A percentile compares a stretch with the other conserved stretches of the same genome.
Conservation (phyloP, 2,888 invertebrate genomes). For the Dorcus hopei region DNA sequence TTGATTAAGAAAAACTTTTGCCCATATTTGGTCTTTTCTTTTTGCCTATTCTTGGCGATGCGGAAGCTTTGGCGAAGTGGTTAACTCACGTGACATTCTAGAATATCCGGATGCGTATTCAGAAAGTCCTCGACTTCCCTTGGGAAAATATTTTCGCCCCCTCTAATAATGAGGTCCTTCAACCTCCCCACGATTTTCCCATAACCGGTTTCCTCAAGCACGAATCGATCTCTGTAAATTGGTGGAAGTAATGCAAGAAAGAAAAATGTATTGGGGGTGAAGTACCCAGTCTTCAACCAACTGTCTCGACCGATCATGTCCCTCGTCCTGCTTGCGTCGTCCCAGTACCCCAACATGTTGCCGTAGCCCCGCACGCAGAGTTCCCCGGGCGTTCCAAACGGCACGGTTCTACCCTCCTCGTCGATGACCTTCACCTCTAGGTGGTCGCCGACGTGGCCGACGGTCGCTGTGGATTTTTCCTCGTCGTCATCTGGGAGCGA, state of each 20-base stretch:
- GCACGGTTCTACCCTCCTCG: constrained; percentile 60
- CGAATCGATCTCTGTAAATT: constrained; percentile 62
- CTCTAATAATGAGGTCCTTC: constrained; percentile 77
- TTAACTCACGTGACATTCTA: constrained; percentile 58
- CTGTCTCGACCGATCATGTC: constrained; percentile 64
- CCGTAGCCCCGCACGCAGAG: constrained; percentile 70
- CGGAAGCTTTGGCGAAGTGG: no score
- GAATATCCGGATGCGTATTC: constrained; percentile 67
- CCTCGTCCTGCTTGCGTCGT: constrained; percentile 70
- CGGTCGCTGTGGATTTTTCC: constrained; percentile 50
- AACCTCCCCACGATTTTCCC: constrained; percentile 67
- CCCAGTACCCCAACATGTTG: constrained; percentile 81
- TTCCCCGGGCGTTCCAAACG: constrained; percentile 71
- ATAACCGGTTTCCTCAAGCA: constrained; percentile 66
- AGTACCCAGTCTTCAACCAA: constrained; percentile 79
- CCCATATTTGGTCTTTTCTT: no score
- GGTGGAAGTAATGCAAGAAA: neutral
- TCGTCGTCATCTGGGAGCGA: constrained; percentile 49
- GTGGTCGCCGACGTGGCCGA: constrained; percentile 57
- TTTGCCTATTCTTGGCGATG: no score
- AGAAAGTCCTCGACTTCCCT: constrained; percentile 76
- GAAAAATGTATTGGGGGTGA: no score
- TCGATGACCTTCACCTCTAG: constrained; percentile 66
- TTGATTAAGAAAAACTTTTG: no score
- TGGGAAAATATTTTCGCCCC: constrained; percentile 82